Evolutionary conservation across 2,113 vertebrate genomes (phyloP).

Genomic region (Notarius lentiginosus): DNA sequence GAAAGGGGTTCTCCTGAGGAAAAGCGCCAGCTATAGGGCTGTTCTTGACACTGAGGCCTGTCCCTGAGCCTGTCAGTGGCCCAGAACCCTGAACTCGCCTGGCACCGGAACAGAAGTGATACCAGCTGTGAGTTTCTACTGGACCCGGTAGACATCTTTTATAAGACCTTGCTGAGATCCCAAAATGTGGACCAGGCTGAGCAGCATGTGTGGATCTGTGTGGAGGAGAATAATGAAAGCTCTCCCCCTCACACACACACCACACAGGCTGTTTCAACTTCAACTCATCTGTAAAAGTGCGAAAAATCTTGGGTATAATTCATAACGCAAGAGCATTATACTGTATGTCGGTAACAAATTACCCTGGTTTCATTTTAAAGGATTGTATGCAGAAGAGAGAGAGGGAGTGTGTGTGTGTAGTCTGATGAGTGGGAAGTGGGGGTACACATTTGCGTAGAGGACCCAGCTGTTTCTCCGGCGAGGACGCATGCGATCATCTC

Average conservation of each 20-base stretch:
- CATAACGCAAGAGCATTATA: neutral
- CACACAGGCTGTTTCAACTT: neutral
- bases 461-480: slow-evolving; percentile 50
- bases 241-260: neutral
- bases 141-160: slow-evolving; percentile 49
- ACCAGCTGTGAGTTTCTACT: slow-evolving; percentile 52
- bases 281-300: neutral
- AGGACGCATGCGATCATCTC: slow-evolving; percentile 57
- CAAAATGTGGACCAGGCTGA: slow-evolving; percentile 49
- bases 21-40: slow-evolving; percentile 18
- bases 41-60: slow-evolving; percentile 30
- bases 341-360: neutral
- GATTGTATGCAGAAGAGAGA: slow-evolving; percentile 2
- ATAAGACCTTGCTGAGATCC: slow-evolving; percentile 44
- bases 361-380: neutral
- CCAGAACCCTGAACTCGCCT: slow-evolving; percentile 36
- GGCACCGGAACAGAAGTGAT: slow-evolving; percentile 44
- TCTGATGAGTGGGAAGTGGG: neutral
- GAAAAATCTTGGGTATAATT: neutral
- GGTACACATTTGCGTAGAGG: slow-evolving; percentile 12
- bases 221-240: neutral
- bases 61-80: slow-evolving; percentile 27
- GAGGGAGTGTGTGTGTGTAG: neutral
- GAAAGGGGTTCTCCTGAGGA: slow-evolving; percentile 32
- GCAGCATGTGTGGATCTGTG: slow-evolving; percentile 35